Conservation (phyloP, 2,113 vertebrate species). For the Ranitomeya variabilis region DNA sequence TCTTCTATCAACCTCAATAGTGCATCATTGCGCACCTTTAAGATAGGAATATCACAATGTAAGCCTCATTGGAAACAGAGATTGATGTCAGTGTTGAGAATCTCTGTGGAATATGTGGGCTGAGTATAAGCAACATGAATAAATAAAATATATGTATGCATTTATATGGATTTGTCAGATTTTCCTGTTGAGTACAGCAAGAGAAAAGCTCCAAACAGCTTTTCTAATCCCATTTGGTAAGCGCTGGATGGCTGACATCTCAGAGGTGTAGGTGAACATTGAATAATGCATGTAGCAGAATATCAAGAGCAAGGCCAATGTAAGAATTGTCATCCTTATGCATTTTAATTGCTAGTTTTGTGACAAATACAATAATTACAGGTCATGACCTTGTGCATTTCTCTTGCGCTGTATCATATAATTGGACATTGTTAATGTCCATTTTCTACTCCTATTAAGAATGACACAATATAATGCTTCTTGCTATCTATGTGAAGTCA, state of each 20-base stretch:
- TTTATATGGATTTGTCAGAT: neutral
- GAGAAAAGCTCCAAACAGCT: neutral
- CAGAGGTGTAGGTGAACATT: neutral
- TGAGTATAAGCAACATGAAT: no score
- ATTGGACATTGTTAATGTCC: slow-evolving; percentile 34
- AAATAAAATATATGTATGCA: no score
- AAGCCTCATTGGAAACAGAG: no score
- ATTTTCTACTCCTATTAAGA: slow-evolving; percentile 1
- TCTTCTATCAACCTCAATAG: no score
- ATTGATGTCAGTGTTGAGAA: neutral
- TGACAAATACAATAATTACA: slow-evolving; percentile 30
- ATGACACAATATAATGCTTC: neutral
- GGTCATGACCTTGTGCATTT: neutral
- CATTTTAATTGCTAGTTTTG: slow-evolving; percentile 30
- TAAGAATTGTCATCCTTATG: neutral
- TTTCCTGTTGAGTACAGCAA: neutral
- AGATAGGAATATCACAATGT: no score
- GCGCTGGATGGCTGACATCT: neutral
- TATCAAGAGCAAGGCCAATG: neutral
- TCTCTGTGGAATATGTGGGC: neutral
- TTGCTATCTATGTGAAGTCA: slow-evolving; percentile 9
- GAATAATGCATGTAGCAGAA: slow-evolving; percentile 5
- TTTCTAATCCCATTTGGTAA: neutral
- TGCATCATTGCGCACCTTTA: no score
- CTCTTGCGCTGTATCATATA: neutral